Evolutionary conservation across 2,113 vertebrate species (phyloP).

Genomic region (Arizona elegans): DNA sequence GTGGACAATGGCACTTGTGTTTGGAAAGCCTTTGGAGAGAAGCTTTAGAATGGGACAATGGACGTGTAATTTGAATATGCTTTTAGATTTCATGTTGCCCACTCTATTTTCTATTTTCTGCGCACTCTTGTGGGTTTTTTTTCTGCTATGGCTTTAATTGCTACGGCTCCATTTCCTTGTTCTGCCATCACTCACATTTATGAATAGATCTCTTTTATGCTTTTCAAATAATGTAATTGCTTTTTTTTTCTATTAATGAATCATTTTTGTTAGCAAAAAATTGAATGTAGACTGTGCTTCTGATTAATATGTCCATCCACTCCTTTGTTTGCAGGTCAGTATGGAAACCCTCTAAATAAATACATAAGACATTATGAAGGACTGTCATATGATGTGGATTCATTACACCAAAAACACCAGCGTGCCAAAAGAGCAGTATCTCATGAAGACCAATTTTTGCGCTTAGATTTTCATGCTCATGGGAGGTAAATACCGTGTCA

Average conservation of each 20-base stretch:
- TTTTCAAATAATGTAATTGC: not conserved
- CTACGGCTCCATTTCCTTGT: not conserved
- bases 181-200: not conserved
- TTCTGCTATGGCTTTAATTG: not conserved
- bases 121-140: not conserved
- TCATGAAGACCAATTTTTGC: conserved; percentile 83
- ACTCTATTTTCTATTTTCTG: not conserved
- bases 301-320: conserved; percentile 6
- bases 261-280: not conserved
- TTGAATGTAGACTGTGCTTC: not conserved
- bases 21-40: not conserved
- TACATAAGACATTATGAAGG: conserved; percentile 95
- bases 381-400: conserved; percentile 85
- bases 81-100: not conserved
- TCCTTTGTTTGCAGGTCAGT: conserved; percentile 81
- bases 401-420: conserved; percentile 93
- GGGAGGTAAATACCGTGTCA: conserved; percentile 84
- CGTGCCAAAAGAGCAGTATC: conserved; percentile 91
- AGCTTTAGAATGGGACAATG: not conserved
- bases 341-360: conserved; percentile 85
- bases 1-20: too few relatives aligned
- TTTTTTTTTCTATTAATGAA: not conserved
- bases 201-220: not conserved
- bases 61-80: not conserved
- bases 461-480: conserved; percentile 90